phyloP scores from a whole-genome alignment of 2,888 invertebrate genomes.

The Mesochorus sp. region DNA sequence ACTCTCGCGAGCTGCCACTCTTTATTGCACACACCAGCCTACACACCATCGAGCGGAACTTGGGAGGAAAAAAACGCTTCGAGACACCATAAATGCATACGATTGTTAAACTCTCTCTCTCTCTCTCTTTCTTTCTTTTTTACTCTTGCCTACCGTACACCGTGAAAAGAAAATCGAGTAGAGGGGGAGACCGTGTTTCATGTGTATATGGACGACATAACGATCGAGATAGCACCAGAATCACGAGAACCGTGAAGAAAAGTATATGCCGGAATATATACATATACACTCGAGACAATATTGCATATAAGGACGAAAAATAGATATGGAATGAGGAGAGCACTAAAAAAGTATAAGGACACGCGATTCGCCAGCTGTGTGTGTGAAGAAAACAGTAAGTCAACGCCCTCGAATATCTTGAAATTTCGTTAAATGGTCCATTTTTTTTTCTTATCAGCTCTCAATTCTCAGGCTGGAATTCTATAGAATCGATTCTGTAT shows the following conservation, averaged over 20 bases:
- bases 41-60: not conserved
- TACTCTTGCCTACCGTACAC: constrained; percentile 43
- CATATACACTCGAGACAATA: constrained; percentile 19
- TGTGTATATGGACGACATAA: constrained; percentile 46
- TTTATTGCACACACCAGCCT: constrained; percentile 49
- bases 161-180: constrained; percentile 37
- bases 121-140: no score
- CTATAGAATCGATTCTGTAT: no score
- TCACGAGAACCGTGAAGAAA: constrained; percentile 48
- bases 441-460: constrained; percentile 31
- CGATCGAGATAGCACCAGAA: constrained; percentile 50
- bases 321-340: not conserved
- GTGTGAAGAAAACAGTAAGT: constrained; percentile 37
- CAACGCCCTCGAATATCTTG: constrained; percentile 31
- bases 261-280: constrained; percentile 25
- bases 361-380: constrained; percentile 32
- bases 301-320: not conserved
- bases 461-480: no score
- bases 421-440: constrained; percentile 40
- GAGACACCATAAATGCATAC: constrained; percentile 42
- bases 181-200: constrained; percentile 29
- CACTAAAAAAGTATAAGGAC: not conserved
- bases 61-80: constrained; percentile 11
- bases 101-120: constrained; percentile 51
- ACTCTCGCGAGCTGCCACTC: constrained; percentile 41